These are phyloP conservation scores for Vanessa tameamea DNA, from an alignment of 1,140 invertebrate species.

Conservation along the genomic window DNA sequence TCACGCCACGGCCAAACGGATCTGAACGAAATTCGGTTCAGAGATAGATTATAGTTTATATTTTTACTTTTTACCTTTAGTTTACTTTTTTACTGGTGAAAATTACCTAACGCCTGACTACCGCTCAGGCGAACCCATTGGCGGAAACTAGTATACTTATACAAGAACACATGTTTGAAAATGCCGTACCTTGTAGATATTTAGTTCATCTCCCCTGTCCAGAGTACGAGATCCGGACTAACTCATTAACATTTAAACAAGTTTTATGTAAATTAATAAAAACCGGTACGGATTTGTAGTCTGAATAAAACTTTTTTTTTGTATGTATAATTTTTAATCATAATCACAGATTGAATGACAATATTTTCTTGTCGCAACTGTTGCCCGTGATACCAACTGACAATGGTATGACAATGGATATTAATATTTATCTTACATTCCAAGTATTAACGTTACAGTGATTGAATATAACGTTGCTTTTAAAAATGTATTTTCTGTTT, in stretches of 20 bases:
- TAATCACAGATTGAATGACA: constrained; percentile 2
- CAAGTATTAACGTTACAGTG: not conserved
- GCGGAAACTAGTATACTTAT: not conserved
- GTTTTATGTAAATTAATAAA: constrained; percentile 70
- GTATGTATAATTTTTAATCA: not conserved
- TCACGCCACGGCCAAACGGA: no score
- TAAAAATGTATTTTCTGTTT: not conserved
- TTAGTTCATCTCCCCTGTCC: constrained; percentile 47
- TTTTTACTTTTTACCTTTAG: no score
- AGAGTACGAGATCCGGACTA: constrained; percentile 63
- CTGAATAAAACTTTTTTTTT: constrained; percentile 24
- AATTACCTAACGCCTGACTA: no score
- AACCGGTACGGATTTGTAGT: constrained; percentile 29
- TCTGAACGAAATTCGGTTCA: no score
- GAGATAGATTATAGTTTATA: no score
- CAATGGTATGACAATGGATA: not conserved
- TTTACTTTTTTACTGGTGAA: no score
- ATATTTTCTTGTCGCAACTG: not conserved
- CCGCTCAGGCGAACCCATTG: no score
- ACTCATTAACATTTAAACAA: constrained; percentile 75
- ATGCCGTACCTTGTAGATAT: constrained; percentile 39
- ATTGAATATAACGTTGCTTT: not conserved
- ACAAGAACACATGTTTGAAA: constrained; percentile 48
- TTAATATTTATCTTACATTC: not conserved
- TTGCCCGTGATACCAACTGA: not conserved